Evolutionary conservation across 2,888 invertebrate species (phyloP), one percentile per base, ranked within the genome.

Genomic region (Scaptomyza caliginosa): DNA sequence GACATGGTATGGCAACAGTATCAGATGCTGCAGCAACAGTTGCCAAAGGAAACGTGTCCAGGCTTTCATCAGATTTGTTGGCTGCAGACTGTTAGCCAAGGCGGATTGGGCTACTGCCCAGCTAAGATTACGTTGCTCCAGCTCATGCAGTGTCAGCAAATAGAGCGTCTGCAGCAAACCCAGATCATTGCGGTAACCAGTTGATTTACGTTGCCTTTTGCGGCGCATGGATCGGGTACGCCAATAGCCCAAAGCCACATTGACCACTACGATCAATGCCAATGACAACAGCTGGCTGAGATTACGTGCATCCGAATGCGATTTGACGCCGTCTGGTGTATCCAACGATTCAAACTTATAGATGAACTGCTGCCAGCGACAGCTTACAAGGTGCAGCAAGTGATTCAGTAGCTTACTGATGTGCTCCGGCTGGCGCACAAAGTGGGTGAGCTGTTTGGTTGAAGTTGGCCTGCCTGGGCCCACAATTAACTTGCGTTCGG

Each of bases 331-430:
- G 48, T 91, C 91, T 0, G 95, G 94, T 56, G 95, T 94, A 88
- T 96, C 96, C 4, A 95, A 91, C 0, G 96, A 96, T 88, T 96
- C 96, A 71, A 95, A 95, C 80, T 94, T 94, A 21, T 94, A 95
- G 5, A 96, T 93, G 74, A 96, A 96, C 81, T 96, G 95, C 85
- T 96, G 96, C 96, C 96, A 96, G 17, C 93, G 92, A 76, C 96
- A 96, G 16, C 95, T 93, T 28, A 95, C 90, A 62, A 94, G 94
- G 76, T 95, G 94, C 36, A 93, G 93, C 11, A 96, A 75, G 71
- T 95, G 95, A 34, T 94, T 93, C 89, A 94, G 94, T 8, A 96
- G 91, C 56, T 94, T 93, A 19, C 94, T 94, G 48, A 95, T 93
- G 16, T 94, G 94, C 62, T 93, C 92, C 0, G 94, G 94, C 17